phyloP scores from a whole-genome alignment of 2,888 invertebrate species.

The Anthrax anthrax region DNA sequence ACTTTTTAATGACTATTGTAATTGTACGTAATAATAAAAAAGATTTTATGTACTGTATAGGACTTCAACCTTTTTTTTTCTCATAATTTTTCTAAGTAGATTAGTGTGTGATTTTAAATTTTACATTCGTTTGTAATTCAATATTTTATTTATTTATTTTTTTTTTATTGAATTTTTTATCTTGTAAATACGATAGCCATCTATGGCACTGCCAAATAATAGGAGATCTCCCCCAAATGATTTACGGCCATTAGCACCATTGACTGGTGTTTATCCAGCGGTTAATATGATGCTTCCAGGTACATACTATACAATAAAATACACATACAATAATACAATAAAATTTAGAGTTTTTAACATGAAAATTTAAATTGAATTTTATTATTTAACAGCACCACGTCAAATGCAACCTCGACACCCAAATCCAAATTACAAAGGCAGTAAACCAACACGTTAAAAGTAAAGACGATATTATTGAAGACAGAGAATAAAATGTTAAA shows the following conservation, averaged over 20 bases:
- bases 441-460: conserved; percentile 25
- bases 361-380: background rate
- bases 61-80: too few species aligned
- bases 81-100: too few species aligned
- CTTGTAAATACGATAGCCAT: too few species aligned
- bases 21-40: too few species aligned
- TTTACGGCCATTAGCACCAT: conserved; percentile 30
- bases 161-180: too few species aligned
- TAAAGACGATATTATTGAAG: background rate
- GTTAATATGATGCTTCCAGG: conserved; percentile 35
- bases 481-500: background rate
- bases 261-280: conserved; percentile 33
- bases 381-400: conserved; percentile 23
- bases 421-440: conserved; percentile 33
- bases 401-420: conserved; percentile 32
- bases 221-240: conserved; percentile 33
- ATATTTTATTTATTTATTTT: too few species aligned
- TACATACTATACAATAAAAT: conserved; percentile 10
- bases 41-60: too few species aligned
- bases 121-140: too few species aligned
- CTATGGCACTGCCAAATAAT: conserved; percentile 32
- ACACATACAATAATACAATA: too few species aligned
- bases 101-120: too few species aligned
- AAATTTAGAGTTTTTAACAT: background rate
- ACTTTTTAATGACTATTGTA: too few species aligned